Base-by-base conservation (phyloP, 2,797 vertebrate genomes). In the Chaetodon trifasciatus region DNA sequence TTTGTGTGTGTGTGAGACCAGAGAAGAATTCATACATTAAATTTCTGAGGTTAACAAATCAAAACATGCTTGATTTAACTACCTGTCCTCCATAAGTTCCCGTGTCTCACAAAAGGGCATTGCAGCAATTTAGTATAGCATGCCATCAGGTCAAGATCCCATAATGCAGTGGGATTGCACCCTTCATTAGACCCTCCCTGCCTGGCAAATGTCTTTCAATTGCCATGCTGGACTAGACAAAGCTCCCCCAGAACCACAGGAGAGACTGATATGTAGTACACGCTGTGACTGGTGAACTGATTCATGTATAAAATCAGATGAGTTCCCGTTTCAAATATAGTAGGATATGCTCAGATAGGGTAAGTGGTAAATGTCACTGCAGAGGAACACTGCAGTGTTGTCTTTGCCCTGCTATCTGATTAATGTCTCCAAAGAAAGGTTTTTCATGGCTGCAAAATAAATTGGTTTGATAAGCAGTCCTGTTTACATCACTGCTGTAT, bases 1-100 rank as follows among this genome's bases (percentile, higher is more conserved):
- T 84, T 72, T 82, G 73, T 76, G 70, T 83, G 76, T 57, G 70
- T 53, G 23, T 37, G 70, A 24, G 57, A 73, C 52, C 55, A 53
- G 83, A 62, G 47, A 82, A 75, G 66, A 79, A 78, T 82, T 83
- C 69, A 67, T 61, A 66, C 39, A 74, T 79, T 23, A 64, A 62
- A 82, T 53, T 77, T 75, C 56, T 52, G 53, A 70, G 67, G 81
- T 74, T 68, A 74, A 60, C 32, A 80, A 69, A 63, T 63, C n/a
- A 56, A 64, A 80, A 68, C 8, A 52, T 63, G 40, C 70, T 71
- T 0, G 42, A 42, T 70, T 64, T 82, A 67, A n/a, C 13, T 35
- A 47, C 55, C 57, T 60, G 44, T 55, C 71, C 12, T 53, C 58
- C 50, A 47, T 76, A 21, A 40, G 49, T 53, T 80, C 39, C 53